phyloP scores from a whole-genome alignment of 2,888 invertebrate genomes.

The Macaria notata region DNA sequence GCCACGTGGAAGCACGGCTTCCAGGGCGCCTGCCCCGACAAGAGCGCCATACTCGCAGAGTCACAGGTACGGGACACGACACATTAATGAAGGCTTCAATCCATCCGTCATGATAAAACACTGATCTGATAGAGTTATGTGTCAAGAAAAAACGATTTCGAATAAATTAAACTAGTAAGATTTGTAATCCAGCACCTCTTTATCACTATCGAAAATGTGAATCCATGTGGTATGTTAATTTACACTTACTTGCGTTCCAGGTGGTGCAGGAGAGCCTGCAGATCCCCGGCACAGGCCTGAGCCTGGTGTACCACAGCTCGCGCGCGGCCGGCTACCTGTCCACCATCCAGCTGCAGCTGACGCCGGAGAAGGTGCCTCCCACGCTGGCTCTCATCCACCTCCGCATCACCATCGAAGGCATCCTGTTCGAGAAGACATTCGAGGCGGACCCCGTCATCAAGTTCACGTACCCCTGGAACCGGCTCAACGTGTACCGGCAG shows the following conservation, averaged over 20 bases:
- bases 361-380: slow-evolving; percentile 91
- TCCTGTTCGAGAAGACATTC: slow-evolving; percentile 94
- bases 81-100: too few species aligned
- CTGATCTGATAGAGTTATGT: too few species aligned
- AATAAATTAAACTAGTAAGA: too few species aligned
- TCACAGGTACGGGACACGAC: slow-evolving; percentile 83
- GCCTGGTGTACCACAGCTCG: slow-evolving; percentile 97
- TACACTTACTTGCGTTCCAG: slow-evolving; percentile 46
- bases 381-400: slow-evolving; percentile 94
- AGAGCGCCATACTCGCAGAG: slow-evolving; percentile 94
- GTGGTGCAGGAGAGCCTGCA: slow-evolving; percentile 97
- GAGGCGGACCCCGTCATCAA: slow-evolving; percentile 98
- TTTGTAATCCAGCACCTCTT: too few species aligned
- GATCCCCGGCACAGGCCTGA: slow-evolving; percentile 97
- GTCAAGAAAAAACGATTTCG: too few species aligned
- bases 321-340: slow-evolving; percentile 96
- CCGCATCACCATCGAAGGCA: slow-evolving; percentile 96
- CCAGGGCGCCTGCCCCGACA: slow-evolving; percentile 96
- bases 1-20: slow-evolving; percentile 98
- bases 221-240: too few species aligned
- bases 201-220: too few species aligned
- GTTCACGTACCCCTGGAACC: slow-evolving; percentile 98
- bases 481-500: slow-evolving; percentile 97
- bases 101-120: too few species aligned
- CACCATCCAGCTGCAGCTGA: slow-evolving; percentile 94